A percentile compares a stretch with the other conserved stretches of the same genome.
phyloP scores from a whole-genome alignment of 2,888 invertebrate species.

The Boloria selene region DNA sequence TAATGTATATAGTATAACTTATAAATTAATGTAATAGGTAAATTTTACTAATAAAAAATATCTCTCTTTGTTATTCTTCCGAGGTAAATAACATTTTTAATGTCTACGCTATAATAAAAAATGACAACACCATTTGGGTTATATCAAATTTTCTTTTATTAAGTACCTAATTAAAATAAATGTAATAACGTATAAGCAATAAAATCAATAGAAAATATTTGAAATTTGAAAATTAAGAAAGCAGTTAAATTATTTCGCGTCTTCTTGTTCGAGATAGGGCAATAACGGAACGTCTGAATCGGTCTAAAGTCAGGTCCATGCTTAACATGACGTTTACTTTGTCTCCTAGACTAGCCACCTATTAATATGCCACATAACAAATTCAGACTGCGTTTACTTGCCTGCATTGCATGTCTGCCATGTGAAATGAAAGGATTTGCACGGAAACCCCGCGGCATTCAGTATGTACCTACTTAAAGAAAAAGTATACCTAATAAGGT shows the following conservation, averaged over 20 bases:
- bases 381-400: constrained; percentile 38
- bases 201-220: no score
- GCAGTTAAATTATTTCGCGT: background rate
- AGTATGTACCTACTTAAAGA: constrained; percentile 28
- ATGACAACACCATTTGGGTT: no score
- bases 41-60: no score
- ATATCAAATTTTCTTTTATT: no score
- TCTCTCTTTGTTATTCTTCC: no score
- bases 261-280: background rate
- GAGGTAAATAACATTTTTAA: no score
- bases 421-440: constrained; percentile 37
- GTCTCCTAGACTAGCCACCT: constrained; percentile 31
- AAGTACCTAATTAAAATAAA: no score
- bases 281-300: constrained; percentile 8
- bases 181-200: no score
- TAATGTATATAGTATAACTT: no score
- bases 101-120: no score
- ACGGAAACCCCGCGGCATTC: constrained; percentile 33
- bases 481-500: constrained; percentile 23
- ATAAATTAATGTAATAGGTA: no score
- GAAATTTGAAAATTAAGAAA: background rate
- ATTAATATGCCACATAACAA: constrained; percentile 38
- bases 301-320: constrained; percentile 15
- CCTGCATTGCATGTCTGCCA: constrained; percentile 39
- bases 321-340: constrained; percentile 33